These are phyloP conservation scores for Rattus norvegicus DNA, from an alignment of 2,113 vertebrate species.

Conservation along the genomic window DNA sequence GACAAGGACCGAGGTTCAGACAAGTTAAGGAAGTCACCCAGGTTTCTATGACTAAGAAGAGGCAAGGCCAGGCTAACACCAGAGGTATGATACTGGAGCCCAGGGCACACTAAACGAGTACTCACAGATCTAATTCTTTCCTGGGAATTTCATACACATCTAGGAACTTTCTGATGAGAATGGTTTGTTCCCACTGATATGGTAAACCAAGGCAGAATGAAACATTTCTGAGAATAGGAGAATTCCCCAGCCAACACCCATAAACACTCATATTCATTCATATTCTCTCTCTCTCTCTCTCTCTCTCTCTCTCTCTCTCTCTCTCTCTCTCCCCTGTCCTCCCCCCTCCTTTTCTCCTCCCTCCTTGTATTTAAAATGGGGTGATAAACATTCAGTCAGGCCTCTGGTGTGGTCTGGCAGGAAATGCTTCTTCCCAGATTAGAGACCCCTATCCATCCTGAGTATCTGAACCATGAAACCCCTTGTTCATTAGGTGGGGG, in stretches of 20 bases:
- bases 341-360: too few species aligned
- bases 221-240: background rate
- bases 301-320: background rate
- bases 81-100: background rate
- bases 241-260: background rate
- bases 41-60: background rate
- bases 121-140: background rate
- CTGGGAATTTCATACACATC: background rate
- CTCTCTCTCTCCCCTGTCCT: too few species aligned
- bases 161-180: background rate
- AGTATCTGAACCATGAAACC: background rate
- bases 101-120: background rate
- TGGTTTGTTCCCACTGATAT: background rate
- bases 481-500: background rate
- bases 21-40: background rate
- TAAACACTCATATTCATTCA: background rate
- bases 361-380: background rate
- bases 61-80: background rate
- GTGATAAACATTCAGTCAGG: background rate
- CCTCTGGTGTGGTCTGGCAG: background rate
- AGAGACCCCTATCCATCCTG: background rate
- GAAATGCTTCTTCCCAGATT: background rate
- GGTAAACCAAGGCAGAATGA: background rate
- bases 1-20: background rate
- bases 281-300: background rate